Evolutionary conservation across 2,888 invertebrate genomes (phyloP), one percentile per base, ranked within the genome.

Genomic region (Orthosia gracilis): DNA sequence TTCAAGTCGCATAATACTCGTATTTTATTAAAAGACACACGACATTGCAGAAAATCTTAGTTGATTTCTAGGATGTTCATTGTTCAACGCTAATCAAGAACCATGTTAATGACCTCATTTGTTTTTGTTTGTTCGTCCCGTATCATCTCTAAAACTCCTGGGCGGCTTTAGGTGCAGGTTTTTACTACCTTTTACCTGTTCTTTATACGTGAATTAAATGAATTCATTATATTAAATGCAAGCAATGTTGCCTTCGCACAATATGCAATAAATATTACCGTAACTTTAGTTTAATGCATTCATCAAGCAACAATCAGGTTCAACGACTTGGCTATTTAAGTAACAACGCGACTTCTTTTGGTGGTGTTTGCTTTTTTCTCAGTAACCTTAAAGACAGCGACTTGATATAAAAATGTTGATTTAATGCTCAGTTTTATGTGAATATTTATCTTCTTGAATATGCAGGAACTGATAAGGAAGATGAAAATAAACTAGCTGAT

Each of bases 311-410:
- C 84, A 87, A 87, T 86, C 67, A 91, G 89, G 95, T 94, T 95
- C 95, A 93, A 92, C 90, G 93, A 93, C 94, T 90, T 88, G 74
- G 87, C 89, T 92, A 92, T 93, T 92, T 91, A 90, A 91, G 90
- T 91, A 89, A 85, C 82, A 86, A 73, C 82, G 85, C 86, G 88
- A 90, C 90, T 90, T 89, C 88, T 88, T 90, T 85, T 81, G 73
- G 73, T 78, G 50, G 89, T 88, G 89, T 90, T 92, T 91, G 91
- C 66, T 73, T 81, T 75, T 91, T 86, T 91, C 90, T 90, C 88
- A 83, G 88, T 90, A 92, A 92, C 90, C 89, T 91, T 88, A 76
- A 87, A 86, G 81, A 83, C 81, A 84, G 68, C 59, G 18, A 68
- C 65, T 63, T 67, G 40, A 73, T 79, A 74, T 67, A 57, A 65